Conservation (phyloP, 2,797 vertebrate genomes). For the Pristis pectinata region DNA sequence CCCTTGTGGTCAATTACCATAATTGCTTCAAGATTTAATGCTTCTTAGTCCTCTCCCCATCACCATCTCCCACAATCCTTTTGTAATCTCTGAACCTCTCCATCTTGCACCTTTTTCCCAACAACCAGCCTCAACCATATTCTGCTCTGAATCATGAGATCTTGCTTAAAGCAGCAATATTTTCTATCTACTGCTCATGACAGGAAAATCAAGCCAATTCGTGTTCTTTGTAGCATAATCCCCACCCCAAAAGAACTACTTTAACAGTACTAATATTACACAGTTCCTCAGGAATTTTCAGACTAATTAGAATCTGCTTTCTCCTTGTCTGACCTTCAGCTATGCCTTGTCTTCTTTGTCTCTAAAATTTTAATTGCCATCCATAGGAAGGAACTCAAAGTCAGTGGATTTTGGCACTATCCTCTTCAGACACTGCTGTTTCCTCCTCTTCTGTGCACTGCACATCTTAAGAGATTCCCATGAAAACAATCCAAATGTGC, state of each 20-base stretch:
- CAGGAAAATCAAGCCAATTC: neutral
- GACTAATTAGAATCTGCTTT: neutral
- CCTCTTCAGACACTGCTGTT: too few species aligned
- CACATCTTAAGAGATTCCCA: neutral
- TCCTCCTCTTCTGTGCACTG: neutral
- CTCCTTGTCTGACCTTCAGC: neutral
- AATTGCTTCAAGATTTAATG: too few species aligned
- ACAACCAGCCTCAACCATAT: too few species aligned
- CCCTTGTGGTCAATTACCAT: neutral
- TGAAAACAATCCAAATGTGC: neutral
- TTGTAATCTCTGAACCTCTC: too few species aligned
- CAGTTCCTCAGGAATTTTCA: neutral
- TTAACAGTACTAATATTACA: neutral
- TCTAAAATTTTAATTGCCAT: neutral
- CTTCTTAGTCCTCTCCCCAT: too few species aligned
- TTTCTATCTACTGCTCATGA: neutral
- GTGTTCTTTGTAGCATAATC: neutral
- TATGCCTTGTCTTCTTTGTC: neutral
- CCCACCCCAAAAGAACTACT: neutral
- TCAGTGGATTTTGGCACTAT: neutral
- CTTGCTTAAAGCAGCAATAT: neutral
- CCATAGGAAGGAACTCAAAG: too few species aligned
- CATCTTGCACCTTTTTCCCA: too few species aligned
- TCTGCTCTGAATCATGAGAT: neutral
- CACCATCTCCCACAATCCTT: too few species aligned